Percentiles rank a stretch among this genome's conserved stretches.
Evolutionary conservation across 2,888 invertebrate genomes (phyloP).

Genomic region (Stramonita haemastoma): DNA sequence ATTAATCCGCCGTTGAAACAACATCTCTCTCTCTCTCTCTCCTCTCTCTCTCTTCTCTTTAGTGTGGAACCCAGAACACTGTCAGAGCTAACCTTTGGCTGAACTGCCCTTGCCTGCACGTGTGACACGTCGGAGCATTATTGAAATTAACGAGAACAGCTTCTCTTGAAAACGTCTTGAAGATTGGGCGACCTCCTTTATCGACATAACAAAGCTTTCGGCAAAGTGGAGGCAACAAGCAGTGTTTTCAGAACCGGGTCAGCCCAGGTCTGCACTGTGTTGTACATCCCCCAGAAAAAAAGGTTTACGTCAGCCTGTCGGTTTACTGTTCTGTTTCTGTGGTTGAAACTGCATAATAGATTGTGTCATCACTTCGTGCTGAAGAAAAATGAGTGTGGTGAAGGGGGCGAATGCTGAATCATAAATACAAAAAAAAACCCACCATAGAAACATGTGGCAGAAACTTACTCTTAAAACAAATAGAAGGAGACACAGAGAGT

Average conservation of each 20-base stretch:
- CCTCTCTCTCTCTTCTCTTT: background rate
- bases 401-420: no score
- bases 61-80: background rate
- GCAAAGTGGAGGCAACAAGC: background rate
- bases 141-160: constrained; percentile 22
- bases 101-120: background rate
- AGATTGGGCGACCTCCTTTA: background rate
- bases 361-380: no score
- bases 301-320: no score
- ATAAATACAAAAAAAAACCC: no score
- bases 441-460: no score
- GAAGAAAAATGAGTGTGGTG: no score
- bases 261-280: no score
- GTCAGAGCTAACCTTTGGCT: background rate
- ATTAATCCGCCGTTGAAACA: constrained; percentile 2
- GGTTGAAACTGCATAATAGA: no score
- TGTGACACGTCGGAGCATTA: constrained; percentile 9
- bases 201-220: background rate
- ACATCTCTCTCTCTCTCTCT: background rate
- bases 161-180: background rate
- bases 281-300: no score
- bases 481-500: no score
- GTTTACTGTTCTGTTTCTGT: no score
- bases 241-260: background rate
- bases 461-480: no score